phyloP scores from a whole-genome alignment of 2,797 vertebrate genomes.

The Pteropus rufus region DNA sequence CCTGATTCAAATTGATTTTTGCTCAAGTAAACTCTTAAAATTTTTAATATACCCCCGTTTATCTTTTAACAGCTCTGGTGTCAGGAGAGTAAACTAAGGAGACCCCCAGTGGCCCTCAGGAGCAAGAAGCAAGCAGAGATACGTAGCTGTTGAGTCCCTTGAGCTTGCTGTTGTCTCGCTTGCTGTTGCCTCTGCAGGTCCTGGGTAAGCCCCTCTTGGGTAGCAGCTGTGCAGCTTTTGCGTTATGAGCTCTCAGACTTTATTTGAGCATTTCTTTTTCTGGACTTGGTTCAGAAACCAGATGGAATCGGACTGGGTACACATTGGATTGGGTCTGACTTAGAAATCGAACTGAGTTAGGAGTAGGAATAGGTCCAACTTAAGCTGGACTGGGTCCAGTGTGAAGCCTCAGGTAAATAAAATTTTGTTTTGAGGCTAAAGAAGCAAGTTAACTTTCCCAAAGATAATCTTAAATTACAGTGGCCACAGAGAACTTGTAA shows the following conservation, averaged over 20 bases:
- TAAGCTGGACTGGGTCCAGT: background rate
- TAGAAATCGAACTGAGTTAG: background rate
- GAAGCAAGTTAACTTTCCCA: background rate
- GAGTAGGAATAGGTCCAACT: background rate
- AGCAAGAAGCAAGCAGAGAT: background rate
- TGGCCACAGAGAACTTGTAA: background rate
- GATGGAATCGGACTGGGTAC: background rate
- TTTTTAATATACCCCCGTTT: background rate
- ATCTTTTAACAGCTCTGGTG: background rate
- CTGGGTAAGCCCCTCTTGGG: background rate
- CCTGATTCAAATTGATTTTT: background rate
- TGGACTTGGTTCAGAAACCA: background rate
- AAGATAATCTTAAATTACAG: background rate
- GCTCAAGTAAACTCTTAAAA: background rate
- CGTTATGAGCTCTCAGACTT: background rate
- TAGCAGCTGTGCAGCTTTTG: background rate
- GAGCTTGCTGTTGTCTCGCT: background rate
- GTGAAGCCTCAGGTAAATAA: background rate
- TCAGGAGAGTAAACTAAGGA: background rate
- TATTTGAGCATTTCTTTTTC: background rate
- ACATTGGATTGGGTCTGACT: background rate
- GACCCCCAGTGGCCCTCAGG: background rate
- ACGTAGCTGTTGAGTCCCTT: background rate
- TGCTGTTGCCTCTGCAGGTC: no score
- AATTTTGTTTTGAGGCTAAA: background rate